Base-by-base conservation (phyloP, 2,797 vertebrate species). In the Percopsis omiscomaycus region DNA sequence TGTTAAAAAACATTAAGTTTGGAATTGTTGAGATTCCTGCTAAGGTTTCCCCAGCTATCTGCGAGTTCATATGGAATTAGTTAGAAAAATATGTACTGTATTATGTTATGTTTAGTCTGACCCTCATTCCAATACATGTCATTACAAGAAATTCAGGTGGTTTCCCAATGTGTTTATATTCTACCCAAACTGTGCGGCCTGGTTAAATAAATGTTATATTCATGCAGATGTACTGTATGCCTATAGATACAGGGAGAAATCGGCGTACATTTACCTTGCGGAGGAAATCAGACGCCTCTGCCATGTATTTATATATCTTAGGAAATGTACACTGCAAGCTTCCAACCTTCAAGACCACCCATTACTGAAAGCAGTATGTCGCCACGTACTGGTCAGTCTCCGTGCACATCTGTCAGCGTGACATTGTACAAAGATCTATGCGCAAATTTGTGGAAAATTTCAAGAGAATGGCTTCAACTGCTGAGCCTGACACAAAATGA, bases 251-350 rank as follows among this genome's bases (percentile, higher is more conserved):
- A 30, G 8, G 13, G 44, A 29, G 15, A 3, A 11, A 3, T 27
- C 8, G 9, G 4, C 29, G 12, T 1, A 27, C 44, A 2, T 8
- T n/a, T 15, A 4, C 47, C 47, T 30, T 1, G 14, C 9, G 28
- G 12, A 55, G 15, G 29, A 57, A 37, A 57, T 16, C 45, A 2
- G 63, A 50, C 16, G 14, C 53, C 27, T 22, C 12, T 10, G 46
- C 53, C 14, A 32, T n/a, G 29, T 56, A 29, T 67, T 46, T 67
- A 22, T 60, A 27, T 48, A 27, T 59, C n/a, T 54, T 53, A 52
- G 64, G 64, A 66, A 66, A 66, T 53, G n/a, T 14, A 64, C 32
- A 49, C 52, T 37, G 5, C 46, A 58, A 22, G 22, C 22, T 52
- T 14, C 6, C 11, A 5, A 59, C 22, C 4, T 32, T 15, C 13